Conservation (phyloP, 1,140 invertebrate species). For the Euura saliciscinereae region DNA sequence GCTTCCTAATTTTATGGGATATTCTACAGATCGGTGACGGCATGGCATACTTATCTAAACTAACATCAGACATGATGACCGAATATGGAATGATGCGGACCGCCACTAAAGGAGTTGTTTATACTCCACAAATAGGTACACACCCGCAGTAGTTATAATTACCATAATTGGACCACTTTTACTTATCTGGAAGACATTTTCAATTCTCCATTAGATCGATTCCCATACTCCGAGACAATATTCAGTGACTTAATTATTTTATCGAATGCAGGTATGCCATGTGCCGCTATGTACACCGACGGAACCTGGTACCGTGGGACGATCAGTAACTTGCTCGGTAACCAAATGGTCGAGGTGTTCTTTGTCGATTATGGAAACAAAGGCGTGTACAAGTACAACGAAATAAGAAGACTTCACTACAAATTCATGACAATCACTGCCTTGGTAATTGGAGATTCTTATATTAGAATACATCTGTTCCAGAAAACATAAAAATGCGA, state of each 20-base stretch:
- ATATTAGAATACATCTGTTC: no score
- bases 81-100: constrained; percentile 19
- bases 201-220: no score
- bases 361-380: constrained; percentile 61
- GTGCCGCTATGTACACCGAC: constrained; percentile 51
- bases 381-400: constrained; percentile 36
- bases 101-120: constrained; percentile 23
- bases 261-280: constrained; percentile 53
- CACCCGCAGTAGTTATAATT: neutral
- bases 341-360: constrained; percentile 52
- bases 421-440: constrained; percentile 36
- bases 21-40: constrained; percentile 15
- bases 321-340: constrained; percentile 44
- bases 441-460: constrained; percentile 38
- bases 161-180: no score
- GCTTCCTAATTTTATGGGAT: neutral
- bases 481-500: neutral
- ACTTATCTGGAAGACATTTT: no score
- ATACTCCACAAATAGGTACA: constrained; percentile 25
- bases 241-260: no score
- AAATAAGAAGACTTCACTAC: constrained; percentile 40
- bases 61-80: constrained; percentile 25
- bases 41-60: constrained; percentile 12
- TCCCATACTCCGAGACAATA: no score
- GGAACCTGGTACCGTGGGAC: constrained; percentile 55